Conservation (phyloP, 2,888 invertebrate genomes). For the Tolmerus cingulatus region DNA sequence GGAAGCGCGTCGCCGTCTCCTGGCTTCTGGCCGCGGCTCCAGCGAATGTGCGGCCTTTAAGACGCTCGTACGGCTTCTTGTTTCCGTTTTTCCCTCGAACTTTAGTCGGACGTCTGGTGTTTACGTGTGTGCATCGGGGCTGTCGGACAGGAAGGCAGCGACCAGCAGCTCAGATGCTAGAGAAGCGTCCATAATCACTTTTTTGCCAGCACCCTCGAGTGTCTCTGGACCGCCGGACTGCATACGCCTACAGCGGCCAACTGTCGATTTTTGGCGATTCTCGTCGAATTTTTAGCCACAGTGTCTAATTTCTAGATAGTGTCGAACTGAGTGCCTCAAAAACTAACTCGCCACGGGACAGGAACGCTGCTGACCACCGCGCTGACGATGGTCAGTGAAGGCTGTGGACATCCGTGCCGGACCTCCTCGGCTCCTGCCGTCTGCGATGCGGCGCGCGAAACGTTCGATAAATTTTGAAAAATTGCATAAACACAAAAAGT, state of each 20-base stretch:
- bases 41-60: constrained; percentile 40
- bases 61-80: constrained; percentile 50
- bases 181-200: constrained; percentile 18
- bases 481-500: background rate
- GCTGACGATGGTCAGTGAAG: background rate
- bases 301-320: background rate
- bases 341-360: background rate
- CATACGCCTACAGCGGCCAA: background rate
- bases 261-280: background rate
- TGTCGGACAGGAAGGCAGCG: background rate
- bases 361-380: background rate
- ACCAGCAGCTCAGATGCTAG: background rate
- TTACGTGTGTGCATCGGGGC: constrained; percentile 54
- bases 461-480: background rate
- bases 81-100: constrained; percentile 50
- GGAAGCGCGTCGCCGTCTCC: constrained; percentile 2
- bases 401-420: background rate
- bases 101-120: constrained; percentile 53
- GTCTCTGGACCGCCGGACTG: background rate
- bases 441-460: background rate
- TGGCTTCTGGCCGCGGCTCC: constrained; percentile 4
- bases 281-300: background rate
- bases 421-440: background rate
- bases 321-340: background rate
- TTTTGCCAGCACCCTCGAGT: background rate